A percentile compares a stretch with the other conserved stretches of the same genome.
phyloP scores from a whole-genome alignment of 2,888 invertebrate species.

The Elegia similella region DNA sequence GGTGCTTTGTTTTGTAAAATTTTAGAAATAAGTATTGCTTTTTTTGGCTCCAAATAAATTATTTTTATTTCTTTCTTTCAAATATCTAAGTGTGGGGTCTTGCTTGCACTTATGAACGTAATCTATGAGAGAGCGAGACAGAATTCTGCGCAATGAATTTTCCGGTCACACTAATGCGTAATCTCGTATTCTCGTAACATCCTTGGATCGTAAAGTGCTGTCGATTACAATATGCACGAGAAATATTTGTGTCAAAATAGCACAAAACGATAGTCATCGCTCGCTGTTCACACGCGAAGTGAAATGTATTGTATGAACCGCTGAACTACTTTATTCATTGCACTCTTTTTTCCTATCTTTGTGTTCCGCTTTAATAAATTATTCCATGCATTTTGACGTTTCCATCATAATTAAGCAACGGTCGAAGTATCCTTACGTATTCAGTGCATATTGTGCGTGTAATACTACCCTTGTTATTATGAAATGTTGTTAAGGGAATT shows the following conservation, averaged over 20 bases:
- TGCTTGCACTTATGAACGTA: too few relatives aligned
- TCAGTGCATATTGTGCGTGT: slow-evolving; percentile 21
- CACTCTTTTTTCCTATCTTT: slow-evolving; percentile 42
- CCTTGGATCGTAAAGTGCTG: slow-evolving; percentile 43
- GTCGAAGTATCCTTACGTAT: not conserved
- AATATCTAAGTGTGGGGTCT: too few relatives aligned
- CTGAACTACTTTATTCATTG: slow-evolving; percentile 51
- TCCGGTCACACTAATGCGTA: too few relatives aligned
- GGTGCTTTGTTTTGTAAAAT: too few relatives aligned
- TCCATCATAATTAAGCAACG: slow-evolving; percentile 37
- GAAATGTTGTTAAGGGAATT: slow-evolving; percentile 60
- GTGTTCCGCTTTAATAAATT: slow-evolving; percentile 43
- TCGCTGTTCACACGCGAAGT: slow-evolving; percentile 59
- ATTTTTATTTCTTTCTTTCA: too few relatives aligned
- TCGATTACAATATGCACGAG: slow-evolving; percentile 62
- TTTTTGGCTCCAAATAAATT: too few relatives aligned
- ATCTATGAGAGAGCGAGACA: too few relatives aligned
- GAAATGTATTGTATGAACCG: slow-evolving; percentile 58
- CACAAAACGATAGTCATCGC: slow-evolving; percentile 68
- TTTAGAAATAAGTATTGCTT: too few relatives aligned
- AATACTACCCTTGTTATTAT: slow-evolving; percentile 36
- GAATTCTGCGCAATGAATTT: too few relatives aligned
- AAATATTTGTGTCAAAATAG: slow-evolving; percentile 66
- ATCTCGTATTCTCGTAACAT: too few relatives aligned
- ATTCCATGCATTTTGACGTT: slow-evolving; percentile 47